Conservation (phyloP, 2,113 vertebrate genomes). For the Malaclemys terrapin region DNA sequence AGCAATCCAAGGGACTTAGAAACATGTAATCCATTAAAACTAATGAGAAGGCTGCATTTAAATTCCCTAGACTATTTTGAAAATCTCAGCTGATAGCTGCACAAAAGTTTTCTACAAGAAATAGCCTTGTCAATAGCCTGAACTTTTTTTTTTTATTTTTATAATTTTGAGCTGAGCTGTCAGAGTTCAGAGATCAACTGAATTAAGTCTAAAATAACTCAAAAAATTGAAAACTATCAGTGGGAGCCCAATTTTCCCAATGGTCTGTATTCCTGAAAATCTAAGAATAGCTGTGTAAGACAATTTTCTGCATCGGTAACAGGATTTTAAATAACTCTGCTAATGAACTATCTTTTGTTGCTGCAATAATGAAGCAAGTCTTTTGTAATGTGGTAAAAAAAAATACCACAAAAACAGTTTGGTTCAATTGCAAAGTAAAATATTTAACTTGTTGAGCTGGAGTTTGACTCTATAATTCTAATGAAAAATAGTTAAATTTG, state of each 20-base stretch:
- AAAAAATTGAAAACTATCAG: neutral
- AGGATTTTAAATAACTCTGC: neutral
- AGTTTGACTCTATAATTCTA: neutral
- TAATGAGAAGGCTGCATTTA: neutral
- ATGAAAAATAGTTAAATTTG: constrained; percentile 9
- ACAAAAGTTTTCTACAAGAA: neutral
- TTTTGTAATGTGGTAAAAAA: neutral
- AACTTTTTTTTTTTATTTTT: neutral
- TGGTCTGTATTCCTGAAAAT: neutral
- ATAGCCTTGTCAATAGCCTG: neutral
- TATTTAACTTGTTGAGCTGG: neutral
- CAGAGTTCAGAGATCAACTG: neutral
- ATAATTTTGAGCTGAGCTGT: neutral
- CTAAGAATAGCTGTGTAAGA: neutral
- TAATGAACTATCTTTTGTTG: neutral
- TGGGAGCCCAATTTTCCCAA: neutral
- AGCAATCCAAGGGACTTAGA: neutral
- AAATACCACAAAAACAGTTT: neutral
- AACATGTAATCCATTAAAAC: neutral
- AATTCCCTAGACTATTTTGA: neutral
- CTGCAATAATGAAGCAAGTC: neutral
- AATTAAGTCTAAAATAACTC: neutral
- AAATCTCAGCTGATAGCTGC: neutral
- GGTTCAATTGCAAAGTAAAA: neutral
- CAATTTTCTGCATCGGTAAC: neutral